Evolutionary conservation across 2,113 vertebrate species (phyloP), one percentile per base, ranked within the genome.

Genomic region (Poeciliopsis retropinna): DNA sequence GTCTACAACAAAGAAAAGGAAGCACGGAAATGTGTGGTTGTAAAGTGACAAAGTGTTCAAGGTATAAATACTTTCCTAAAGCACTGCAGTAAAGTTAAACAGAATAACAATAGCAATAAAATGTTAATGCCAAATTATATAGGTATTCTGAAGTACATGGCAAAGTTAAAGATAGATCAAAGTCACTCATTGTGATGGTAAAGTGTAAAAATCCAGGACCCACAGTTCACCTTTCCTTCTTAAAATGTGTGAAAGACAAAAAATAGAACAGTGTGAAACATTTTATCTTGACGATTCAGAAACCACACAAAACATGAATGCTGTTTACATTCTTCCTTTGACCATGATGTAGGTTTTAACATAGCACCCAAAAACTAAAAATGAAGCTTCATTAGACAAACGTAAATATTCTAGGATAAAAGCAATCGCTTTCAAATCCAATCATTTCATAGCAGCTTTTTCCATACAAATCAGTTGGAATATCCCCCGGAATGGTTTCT

Each of bases 11-110:
- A 7, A 57, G 5, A 22, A 57, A 9, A n/a, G 8, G 7, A 57
- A 57, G n/a, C 22, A 3, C 51, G 10, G 51, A 57, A n/a, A 25
- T 10, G n/a, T n/a, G 22, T 57, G 51, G 51, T n/a, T 25, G 51
- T 57, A 57, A 57, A 57, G 22, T 57, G 19, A 57, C 51, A 57
- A 25, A 57, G n/a, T 2, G 22, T 57, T 57, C 51, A 57, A 57
- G 7, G 51, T 25, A 7, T 57, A 57, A 57, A n/a, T 62, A 17
- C 6, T 62, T 28, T 37, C 28, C 31, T 32, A 4, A 11, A 32
- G 32, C 22, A 10, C 51, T 57, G 51, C 51, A 47, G 28, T 15
- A 15, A 68, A 85, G 34, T 51, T 25, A 27, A 77, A 68, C 51
- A 70, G 12, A n/a, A 47, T 44, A 9, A 29, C 4, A 22, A 41